Evolutionary conservation across 2,113 vertebrate species (phyloP).

Genomic region (Donacobius atricapilla): DNA sequence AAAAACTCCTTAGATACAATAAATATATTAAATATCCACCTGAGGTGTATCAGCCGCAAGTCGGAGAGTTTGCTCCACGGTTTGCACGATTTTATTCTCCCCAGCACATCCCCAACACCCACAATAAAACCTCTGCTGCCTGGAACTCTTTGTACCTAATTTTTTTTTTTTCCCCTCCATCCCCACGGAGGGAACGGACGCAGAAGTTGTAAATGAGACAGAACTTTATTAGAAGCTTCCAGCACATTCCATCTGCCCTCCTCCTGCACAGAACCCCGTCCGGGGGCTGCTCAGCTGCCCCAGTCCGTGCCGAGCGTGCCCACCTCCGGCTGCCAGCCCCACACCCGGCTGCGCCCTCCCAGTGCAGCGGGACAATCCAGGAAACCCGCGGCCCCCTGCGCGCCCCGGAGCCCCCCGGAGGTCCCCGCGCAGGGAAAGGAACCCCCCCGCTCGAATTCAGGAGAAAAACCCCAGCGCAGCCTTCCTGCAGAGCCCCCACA

Average conservation of each 20-base stretch:
- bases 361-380: no score
- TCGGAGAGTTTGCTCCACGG: not conserved
- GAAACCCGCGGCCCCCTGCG: no score
- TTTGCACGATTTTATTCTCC: not conserved
- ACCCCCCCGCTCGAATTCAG: no score
- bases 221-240: conserved; percentile 53
- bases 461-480: no score
- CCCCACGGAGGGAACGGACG: not conserved
- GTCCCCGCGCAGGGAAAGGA: no score
- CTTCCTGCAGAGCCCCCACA: no score
- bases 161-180: no score
- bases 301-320: not conserved
- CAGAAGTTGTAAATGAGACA: not conserved
- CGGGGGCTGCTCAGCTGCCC: not conserved
- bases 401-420: no score
- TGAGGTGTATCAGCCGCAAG: not conserved
- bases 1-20: not conserved
- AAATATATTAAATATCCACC: not conserved
- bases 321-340: no score
- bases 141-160: no score
- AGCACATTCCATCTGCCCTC: not conserved
- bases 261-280: not conserved
- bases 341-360: not conserved
- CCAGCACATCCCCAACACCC: not conserved
- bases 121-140: not conserved